Evolutionary conservation across 2,888 invertebrate species (phyloP), one percentile per base, ranked within the genome.

Genomic region (Melinopterus prodromus): DNA sequence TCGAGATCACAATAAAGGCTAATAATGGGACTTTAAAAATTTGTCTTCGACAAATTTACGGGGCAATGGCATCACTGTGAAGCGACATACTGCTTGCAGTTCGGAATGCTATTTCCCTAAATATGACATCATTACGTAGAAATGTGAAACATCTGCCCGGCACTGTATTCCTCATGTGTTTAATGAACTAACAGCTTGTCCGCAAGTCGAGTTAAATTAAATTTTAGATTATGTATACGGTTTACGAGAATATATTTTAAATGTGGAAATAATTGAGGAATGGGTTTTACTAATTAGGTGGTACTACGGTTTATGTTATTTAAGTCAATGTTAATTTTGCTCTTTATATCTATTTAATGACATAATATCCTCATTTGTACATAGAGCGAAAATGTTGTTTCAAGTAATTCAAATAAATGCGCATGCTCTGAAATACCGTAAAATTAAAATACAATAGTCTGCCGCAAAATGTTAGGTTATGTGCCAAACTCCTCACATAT

Each of bases 21-120:
- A 53, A 53, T 53, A 9, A 53, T 12, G 2, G 53, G 53, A 53
- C 7, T 53, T 53, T 53, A 53, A 53, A 53, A 53, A 53, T 53
- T 53, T 53, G 53, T 53, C 53, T 53, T 53, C 5, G 53, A 53
- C 53, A 12, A 53, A 53, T 53, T 53, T 53, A 53, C 37, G 74
- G 36, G 35, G 74, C 74, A 9, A 6, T 74, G 74, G n/a, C 74
- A 74, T 74, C 36, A 36, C 74, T 35, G 74, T n/a, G 0, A n/a
- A 74, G 36, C 35, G 74, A 74, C 36, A 74, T 36, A 74, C 36
- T 53, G 74, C 26, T 74, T 74, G 74, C 37, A 53, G 53, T 74
- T 74, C n/a, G 37, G 37, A 74, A 74, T 74, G 35, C 74, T 36
- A 74, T 74, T 74, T 74, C 74, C 74, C 74, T 74, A 74, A 74